phyloP scores from a whole-genome alignment of 2,888 invertebrate species.

The Mesochorus sp. region DNA sequence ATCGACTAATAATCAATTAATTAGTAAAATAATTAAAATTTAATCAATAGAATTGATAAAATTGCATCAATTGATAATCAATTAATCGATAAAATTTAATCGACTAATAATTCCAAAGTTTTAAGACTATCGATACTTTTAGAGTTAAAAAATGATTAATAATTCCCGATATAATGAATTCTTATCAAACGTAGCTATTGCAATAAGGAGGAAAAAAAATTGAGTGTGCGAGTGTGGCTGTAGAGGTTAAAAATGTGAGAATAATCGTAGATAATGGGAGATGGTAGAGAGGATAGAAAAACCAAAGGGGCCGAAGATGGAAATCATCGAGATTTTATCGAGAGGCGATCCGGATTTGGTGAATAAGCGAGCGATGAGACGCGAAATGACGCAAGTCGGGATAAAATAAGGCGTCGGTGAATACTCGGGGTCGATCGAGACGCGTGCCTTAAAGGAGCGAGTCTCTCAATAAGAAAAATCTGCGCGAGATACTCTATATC shows the following conservation, averaged over 20 bases:
- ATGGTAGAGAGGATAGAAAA: not conserved
- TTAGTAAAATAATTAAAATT: too few species aligned
- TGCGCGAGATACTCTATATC: constrained; percentile 2
- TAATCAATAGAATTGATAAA: too few species aligned
- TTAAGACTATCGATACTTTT: too few species aligned
- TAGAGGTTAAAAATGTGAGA: constrained; percentile 39
- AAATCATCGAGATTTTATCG: not conserved
- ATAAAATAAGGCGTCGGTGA: constrained; percentile 31
- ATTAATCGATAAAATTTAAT: too few species aligned
- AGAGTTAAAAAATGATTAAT: too few species aligned
- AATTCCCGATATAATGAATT: too few species aligned
- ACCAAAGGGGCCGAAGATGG: not conserved
- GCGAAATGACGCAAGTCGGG: constrained; percentile 25
- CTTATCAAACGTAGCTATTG: too few species aligned
- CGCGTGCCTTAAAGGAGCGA: constrained; percentile 38
- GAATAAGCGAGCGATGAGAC: constrained; percentile 10
- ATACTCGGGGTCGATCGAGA: constrained; percentile 45
- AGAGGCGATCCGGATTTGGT: constrained; percentile 30
- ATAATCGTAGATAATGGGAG: not conserved
- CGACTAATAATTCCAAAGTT: too few species aligned
- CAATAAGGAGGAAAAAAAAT: not conserved
- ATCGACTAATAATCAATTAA: too few species aligned
- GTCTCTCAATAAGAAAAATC: constrained; percentile 33
- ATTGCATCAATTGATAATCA: too few species aligned
- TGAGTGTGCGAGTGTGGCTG: constrained; percentile 9